A percentile compares a stretch with the other conserved stretches of the same genome.
These are phyloP conservation scores for Entosphenus tridentatus DNA, from an alignment of 2,113 vertebrate species.

Conservation along the genomic window DNA sequence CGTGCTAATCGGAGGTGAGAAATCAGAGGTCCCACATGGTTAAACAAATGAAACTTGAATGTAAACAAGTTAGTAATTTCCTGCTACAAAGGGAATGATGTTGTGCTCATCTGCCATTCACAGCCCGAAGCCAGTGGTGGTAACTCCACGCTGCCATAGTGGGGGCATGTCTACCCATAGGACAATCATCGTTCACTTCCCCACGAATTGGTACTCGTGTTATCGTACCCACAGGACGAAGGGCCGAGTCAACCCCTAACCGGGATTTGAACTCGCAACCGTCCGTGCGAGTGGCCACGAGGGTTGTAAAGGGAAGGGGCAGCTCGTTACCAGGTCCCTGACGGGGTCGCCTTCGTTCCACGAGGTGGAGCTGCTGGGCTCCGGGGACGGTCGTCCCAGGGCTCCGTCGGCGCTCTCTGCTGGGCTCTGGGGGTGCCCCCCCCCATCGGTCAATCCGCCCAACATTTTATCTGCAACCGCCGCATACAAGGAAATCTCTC, in stretches of 20 bases:
- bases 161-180: background rate
- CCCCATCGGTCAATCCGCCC: constrained; percentile 8
- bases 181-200: background rate
- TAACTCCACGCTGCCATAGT: background rate
- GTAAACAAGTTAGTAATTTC: too few species aligned
- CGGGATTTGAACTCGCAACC: background rate
- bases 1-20: too few species aligned
- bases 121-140: background rate
- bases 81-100: too few species aligned
- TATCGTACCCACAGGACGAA: too few species aligned
- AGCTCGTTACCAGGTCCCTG: constrained; percentile 34
- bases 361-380: constrained; percentile 47
- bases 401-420: constrained; percentile 24
- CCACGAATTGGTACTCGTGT: too few species aligned
- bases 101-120: too few species aligned
- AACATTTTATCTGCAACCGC: background rate
- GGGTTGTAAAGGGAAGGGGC: background rate
- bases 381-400: constrained; percentile 25
- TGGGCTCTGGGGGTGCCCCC: constrained; percentile 23
- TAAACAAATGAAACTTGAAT: too few species aligned
- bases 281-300: background rate
- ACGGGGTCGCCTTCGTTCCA: constrained; percentile 38
- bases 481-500: too few species aligned
- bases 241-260: background rate
- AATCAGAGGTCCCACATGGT: too few species aligned